Evolutionary conservation across 92 coral and sea anemone species (phyloP), one percentile per base, ranked within the genome.

Genomic region (Desmophyllum pertusum): DNA sequence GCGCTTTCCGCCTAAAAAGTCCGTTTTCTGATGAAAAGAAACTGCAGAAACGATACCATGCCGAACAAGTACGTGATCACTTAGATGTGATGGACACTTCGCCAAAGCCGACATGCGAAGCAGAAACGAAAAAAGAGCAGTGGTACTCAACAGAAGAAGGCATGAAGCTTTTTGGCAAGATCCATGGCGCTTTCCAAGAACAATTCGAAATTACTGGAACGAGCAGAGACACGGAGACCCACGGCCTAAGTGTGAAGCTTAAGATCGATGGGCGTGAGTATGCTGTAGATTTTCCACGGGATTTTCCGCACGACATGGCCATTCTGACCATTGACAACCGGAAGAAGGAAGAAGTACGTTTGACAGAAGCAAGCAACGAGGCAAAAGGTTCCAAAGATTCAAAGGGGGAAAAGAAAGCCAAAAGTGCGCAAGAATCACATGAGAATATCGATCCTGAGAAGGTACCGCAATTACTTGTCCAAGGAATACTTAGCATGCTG

Each of bases 101-200:
- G 21, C 74, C 75, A 57, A 65, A 29, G 6, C 30, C 78, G n/a
- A 41, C 80, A 13, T 51, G 74, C 30, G 87, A 87, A 55, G 93
- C 91, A 0, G 85, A 79, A n/a, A 86, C 86, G n/a, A 90, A 81
- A 6, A 50, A 76, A 50, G 86, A 84, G 2, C 95, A 92, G 59
- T 92, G 95, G 95, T 92, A 92, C 63, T 87, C 95, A 23, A 80
- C 81, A 23, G 90, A 82, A 21, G 64, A 73, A 13, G 95, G 95
- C 13, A 87, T 83, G 93, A 37, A 70, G 21, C 86, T 83, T 30
- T 89, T 59, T 30, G 80, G 62, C 0, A 61, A 61, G 75, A 83
- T 83, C 50, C 65, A 61, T 63, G 87, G 73, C 25, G 81, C 62
- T 21, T 35, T 89, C 14, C 66, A 88, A 15, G 35, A 23, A 2